These are phyloP conservation scores for Drosophila seclusa DNA, from an alignment of 2,888 invertebrate genomes.

Conservation along the genomic window DNA sequence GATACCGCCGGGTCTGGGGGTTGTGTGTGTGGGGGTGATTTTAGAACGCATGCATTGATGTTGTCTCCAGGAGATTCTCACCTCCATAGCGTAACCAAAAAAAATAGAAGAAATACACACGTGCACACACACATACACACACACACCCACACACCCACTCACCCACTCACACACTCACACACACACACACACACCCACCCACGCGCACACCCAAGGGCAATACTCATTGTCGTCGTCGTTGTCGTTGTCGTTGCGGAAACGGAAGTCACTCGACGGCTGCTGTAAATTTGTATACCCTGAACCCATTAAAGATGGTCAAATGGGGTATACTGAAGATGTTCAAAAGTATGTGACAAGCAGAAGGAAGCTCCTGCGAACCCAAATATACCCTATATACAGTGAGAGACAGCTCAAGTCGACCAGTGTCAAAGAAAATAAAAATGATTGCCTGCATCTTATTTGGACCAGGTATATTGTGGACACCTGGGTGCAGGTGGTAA, in stretches of 20 bases:
- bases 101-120: no score
- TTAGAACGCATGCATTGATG: no score
- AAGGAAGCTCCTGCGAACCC: neutral
- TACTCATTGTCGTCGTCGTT: conserved; percentile 24
- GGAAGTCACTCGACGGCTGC: conserved; percentile 76
- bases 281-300: conserved; percentile 14
- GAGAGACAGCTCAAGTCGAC: no score
- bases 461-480: no score
- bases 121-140: neutral
- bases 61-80: no score
- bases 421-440: no score
- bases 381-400: neutral
- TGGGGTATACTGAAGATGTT: neutral
- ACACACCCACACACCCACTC: neutral
- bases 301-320: neutral
- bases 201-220: conserved; percentile 3
- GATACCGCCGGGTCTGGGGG: no score
- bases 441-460: no score
- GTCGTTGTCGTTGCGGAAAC: conserved; percentile 65
- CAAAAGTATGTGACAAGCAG: neutral
- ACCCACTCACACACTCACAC: neutral
- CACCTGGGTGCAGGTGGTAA: no score
- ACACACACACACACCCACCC: neutral
- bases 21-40: no score
- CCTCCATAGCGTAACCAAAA: no score